Base-by-base conservation (phyloP, 2,113 vertebrate species). In the Oceanites oceanicus region DNA sequence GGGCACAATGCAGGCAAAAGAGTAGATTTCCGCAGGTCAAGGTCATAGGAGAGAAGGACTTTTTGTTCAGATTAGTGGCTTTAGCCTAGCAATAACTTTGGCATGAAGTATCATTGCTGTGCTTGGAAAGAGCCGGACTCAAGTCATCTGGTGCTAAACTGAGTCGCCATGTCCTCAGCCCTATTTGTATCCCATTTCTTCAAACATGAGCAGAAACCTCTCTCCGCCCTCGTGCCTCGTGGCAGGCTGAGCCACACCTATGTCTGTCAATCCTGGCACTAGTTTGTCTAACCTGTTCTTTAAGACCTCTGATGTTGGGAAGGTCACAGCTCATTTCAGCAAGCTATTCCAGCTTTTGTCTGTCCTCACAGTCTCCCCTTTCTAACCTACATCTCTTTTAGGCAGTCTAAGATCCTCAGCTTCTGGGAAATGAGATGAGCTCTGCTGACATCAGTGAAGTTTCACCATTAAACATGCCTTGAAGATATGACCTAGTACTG, bases 401-500 rank as follows among this genome's bases (percentile, higher is more conserved):
- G 55, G n/a, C 14, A 20, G 11, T 25, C 26, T 44, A 67, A 81
- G 44, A 75, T 61, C 17, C 36, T 78, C 36, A 65, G 27, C 32
- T 73, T 94, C 58, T 71, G 30, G 20, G 52, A 91, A 89, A 94
- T 30, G 25, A 74, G 21, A 67, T 44, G 40, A 86, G 21, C 70
- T 90, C 36, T 49, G 56, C 56, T 92, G 88, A 72, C 70, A 92
- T 81, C 76, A 87, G 53, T 89, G 73, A 93, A 89, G 83, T 92
- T 96, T 88, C 62, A 88, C 63, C 68, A 49, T 47, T 72, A 91
- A 95, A 89, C 9, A 47, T 11, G 10, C 77, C 88, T 96, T 95
- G 83, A 89, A 94, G 86, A 23, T 59, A 84, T 53, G 92, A 87
- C 92, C 88, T 74, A 92, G 83, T 95, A 95, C 92, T 91, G 95